These are phyloP conservation scores for Merluccius polli DNA, from an alignment of 2,797 vertebrate genomes.

Conservation along the genomic window DNA sequence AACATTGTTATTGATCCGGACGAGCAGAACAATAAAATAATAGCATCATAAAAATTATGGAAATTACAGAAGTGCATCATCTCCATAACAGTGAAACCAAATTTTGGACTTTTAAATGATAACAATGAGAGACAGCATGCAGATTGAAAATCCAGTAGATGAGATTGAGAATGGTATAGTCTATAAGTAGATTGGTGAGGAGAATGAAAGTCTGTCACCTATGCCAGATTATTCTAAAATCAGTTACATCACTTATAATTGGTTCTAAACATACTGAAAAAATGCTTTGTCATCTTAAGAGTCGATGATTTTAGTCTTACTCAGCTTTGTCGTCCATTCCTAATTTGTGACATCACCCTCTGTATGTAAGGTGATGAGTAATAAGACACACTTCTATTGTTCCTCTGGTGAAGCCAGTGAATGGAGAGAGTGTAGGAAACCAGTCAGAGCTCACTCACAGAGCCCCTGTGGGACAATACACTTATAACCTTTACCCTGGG, in stretches of 20 bases:
- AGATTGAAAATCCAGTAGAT: not conserved
- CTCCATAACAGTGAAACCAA: not conserved
- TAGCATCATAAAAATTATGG: not conserved
- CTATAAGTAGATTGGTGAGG: not conserved
- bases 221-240: not conserved
- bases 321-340: not conserved
- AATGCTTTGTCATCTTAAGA: not conserved
- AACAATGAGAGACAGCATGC: not conserved
- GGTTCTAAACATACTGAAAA: not conserved
- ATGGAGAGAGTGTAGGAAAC: not conserved
- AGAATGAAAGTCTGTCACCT: not conserved
- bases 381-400: constrained; percentile 5
- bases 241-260: not conserved
- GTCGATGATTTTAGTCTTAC: not conserved
- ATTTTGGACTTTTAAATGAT: not conserved
- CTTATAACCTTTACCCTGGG: not conserved
- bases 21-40: not conserved
- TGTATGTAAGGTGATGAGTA: not conserved
- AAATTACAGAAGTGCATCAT: not conserved
- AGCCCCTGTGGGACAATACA: not conserved
- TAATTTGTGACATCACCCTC: not conserved
- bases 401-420: not conserved
- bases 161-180: not conserved
- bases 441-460: constrained; percentile 1
- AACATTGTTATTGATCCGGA: not conserved